Base-by-base conservation (phyloP, 2,113 vertebrate species). In the Spea multiplicata region DNA sequence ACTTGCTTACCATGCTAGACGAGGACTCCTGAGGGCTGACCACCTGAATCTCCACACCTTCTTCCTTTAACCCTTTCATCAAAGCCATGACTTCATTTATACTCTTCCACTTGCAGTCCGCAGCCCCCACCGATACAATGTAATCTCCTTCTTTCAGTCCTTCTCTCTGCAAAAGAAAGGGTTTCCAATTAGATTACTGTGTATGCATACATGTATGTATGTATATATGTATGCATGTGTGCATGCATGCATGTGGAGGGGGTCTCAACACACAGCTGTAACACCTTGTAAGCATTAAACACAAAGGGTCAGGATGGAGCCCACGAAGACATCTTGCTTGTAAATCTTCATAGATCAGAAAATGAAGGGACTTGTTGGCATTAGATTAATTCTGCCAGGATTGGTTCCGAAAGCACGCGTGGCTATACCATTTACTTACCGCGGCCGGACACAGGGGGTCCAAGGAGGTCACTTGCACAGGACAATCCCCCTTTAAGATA, bases 61-160 rank as follows among this genome's bases (percentile, higher is more conserved):
- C 84, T 73, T 93, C 87, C 0, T 84, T 87, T 66, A 89, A 74
- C 0, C 88, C 91, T 83, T 86, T 93, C 46, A 98, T 48, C 79
- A 96, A 88, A 71, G 92, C 90, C 91, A 97, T 92, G 65, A 99
- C 92, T 12, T 96, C 94, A 0, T 89, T 91, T 80, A 94, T 89
- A 0, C 91, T 89, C 81, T 94, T 88, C 96, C 97, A 98, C 81
- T 97, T 99, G 83, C 95, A 97, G 81, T 97, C 95, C 2, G 73
- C 9, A 0, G 89, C 91, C 10, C 87, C 88, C 71, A 97, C 85
- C 5, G 91, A 88, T 71, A 98, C 90, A 50, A 99, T 89, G 84
- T 93, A 96, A 88, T 99, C 97, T 0, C 96, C 94, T 85, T 98
- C 97, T 83, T 92, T 97, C 74, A 96, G 86, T 45, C 97, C 97